phyloP scores from a whole-genome alignment of 2,888 invertebrate genomes.

The Orthonevra nobilis region DNA sequence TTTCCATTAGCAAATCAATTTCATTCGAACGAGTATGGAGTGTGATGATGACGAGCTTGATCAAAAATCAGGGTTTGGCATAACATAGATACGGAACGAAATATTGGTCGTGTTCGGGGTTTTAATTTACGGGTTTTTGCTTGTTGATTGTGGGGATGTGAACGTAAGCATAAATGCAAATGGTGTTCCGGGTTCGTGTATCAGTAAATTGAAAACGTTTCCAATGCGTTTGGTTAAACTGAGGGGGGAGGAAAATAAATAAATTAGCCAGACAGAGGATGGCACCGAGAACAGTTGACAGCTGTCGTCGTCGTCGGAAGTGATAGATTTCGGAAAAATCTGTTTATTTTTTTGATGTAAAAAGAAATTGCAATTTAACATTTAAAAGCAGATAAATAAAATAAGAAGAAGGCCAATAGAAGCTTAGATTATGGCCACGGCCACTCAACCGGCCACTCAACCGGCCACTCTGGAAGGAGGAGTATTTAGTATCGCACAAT shows the following conservation, averaged over 20 bases:
- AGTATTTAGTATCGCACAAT: too few relatives aligned
- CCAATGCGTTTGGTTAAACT: not conserved
- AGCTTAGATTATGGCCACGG: too few relatives aligned
- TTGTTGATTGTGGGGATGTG: not conserved
- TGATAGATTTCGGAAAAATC: not conserved
- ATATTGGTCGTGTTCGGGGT: constrained; percentile 1
- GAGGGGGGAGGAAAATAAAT: not conserved
- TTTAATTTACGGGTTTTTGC: constrained; percentile 16
- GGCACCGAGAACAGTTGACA: too few relatives aligned
- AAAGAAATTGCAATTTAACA: too few relatives aligned
- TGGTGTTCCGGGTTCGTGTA: not conserved
- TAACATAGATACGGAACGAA: not conserved
- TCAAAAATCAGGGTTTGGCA: constrained; percentile 32
- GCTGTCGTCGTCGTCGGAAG: not conserved
- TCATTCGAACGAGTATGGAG: constrained; percentile 19
- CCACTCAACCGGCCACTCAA: too few relatives aligned
- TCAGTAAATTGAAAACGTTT: constrained; percentile 10
- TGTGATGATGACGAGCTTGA: constrained; percentile 7
- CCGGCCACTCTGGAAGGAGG: too few relatives aligned
- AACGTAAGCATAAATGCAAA: constrained; percentile 39
- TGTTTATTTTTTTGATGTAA: too few relatives aligned
- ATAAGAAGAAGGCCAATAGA: too few relatives aligned
- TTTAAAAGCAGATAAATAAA: too few relatives aligned
- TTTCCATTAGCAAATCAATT: constrained; percentile 69
- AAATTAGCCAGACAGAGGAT: too few relatives aligned